These are phyloP conservation scores for Albula goreensis DNA, from an alignment of 2,113 vertebrate genomes.

Conservation along the genomic window DNA sequence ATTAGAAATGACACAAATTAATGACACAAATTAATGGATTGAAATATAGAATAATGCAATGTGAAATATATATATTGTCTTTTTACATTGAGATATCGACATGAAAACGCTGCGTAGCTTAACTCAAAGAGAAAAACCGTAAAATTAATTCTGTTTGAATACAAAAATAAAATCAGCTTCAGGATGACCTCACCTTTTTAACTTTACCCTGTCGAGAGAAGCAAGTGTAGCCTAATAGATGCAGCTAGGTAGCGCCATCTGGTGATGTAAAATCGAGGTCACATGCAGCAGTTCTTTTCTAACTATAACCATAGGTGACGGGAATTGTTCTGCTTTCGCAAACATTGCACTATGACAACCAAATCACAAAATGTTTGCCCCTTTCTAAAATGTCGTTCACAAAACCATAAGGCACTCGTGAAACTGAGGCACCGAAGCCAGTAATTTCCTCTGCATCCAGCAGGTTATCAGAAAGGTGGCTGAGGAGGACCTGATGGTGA, in stretches of 20 bases:
- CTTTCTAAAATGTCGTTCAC: too few relatives aligned
- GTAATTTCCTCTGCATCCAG: too few relatives aligned
- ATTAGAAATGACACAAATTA: background rate
- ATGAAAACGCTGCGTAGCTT: too few relatives aligned
- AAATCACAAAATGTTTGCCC: background rate
- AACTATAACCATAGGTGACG: background rate
- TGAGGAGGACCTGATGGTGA: too few relatives aligned
- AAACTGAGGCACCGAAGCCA: too few relatives aligned
- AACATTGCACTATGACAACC: background rate
- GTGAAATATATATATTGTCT: background rate
- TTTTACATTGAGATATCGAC: too few relatives aligned
- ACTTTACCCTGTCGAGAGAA: background rate
- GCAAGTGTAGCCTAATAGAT: background rate
- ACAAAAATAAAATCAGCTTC: background rate
- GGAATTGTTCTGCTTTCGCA: background rate
- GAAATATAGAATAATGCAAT: background rate
- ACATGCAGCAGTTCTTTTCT: background rate
- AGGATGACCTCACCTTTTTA: background rate
- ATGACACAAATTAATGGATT: constrained; percentile 5
- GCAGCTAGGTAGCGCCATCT: constrained; percentile 1
- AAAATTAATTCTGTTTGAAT: background rate
- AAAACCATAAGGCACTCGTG: too few relatives aligned
- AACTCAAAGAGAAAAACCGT: background rate
- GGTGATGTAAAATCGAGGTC: background rate
- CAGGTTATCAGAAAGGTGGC: too few relatives aligned